These are phyloP conservation scores for Eumacrocentrus americanus DNA, from an alignment of 2,888 invertebrate genomes.

Conservation along the genomic window DNA sequence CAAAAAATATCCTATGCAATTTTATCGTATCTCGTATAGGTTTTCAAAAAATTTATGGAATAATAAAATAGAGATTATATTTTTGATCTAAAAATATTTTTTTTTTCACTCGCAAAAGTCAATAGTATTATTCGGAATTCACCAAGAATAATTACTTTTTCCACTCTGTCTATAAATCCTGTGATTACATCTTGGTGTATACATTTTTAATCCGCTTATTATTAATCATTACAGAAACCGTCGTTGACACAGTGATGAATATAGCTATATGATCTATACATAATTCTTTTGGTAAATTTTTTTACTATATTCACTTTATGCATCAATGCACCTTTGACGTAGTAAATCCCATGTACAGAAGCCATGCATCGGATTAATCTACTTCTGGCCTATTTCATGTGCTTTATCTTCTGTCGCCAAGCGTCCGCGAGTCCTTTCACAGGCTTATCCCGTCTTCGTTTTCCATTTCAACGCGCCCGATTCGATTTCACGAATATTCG, in stretches of 20 bases:
- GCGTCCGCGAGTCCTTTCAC: neutral
- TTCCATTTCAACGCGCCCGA: neutral
- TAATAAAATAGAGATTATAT: too few relatives aligned
- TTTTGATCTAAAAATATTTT: too few relatives aligned
- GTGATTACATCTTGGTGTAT: too few relatives aligned
- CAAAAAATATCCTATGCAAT: too few relatives aligned
- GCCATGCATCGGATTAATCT: neutral
- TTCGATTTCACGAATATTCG: neutral
- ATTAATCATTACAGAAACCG: neutral
- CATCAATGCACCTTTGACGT: neutral
- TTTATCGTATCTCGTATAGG: too few relatives aligned
- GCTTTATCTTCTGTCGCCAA: neutral
- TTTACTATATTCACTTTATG: neutral
- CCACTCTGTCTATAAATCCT: too few relatives aligned
- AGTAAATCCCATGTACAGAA: neutral
- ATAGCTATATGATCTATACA: neutral
- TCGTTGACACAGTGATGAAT: too few relatives aligned
- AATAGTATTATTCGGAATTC: too few relatives aligned
- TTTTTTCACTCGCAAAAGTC: too few relatives aligned
- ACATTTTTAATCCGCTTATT: too few relatives aligned
- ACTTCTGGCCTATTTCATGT: neutral
- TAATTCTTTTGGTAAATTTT: neutral
- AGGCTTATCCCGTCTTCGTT: neutral
- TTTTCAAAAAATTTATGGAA: too few relatives aligned
- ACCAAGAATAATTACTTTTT: too few relatives aligned